These are phyloP conservation scores for Drosophila triauraria DNA, from an alignment of 1,140 invertebrate genomes.

Conservation along the genomic window DNA sequence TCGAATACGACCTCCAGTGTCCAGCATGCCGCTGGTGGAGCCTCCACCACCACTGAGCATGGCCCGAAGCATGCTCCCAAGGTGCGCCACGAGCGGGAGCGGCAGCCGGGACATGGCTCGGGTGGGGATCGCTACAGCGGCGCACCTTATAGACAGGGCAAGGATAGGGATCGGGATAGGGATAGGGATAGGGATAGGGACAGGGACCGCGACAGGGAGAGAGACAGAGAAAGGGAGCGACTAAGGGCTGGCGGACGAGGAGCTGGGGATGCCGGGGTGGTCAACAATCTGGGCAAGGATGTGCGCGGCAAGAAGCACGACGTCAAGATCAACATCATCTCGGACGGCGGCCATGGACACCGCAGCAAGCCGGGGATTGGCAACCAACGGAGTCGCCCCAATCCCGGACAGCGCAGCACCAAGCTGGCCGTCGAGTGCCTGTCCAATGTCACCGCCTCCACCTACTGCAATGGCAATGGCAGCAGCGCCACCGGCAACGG, in stretches of 20 bases:
- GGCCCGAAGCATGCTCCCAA: slow-evolving; percentile 1
- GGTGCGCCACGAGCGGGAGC: slow-evolving; percentile 46
- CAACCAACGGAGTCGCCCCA: slow-evolving; percentile 27
- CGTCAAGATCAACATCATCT: slow-evolving; percentile 81
- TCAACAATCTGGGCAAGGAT: slow-evolving; percentile 72
- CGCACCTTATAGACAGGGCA: slow-evolving; percentile 53
- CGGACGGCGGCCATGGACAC: slow-evolving; percentile 53
- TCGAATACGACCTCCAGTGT: slow-evolving; percentile 53
- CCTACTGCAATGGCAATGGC: slow-evolving; percentile 71
- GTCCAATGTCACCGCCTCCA: slow-evolving; percentile 80
- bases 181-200: slow-evolving; percentile 10
- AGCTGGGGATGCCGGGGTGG: slow-evolving; percentile 63
- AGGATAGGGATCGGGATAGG: slow-evolving; percentile 32
- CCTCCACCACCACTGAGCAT: not conserved
- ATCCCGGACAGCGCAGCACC: slow-evolving; percentile 17
- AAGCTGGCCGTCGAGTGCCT: slow-evolving; percentile 51
- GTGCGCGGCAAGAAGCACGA: slow-evolving; percentile 79
- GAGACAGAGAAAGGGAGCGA: slow-evolving; percentile 30
- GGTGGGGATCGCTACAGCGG: slow-evolving; percentile 60
- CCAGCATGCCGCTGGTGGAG: slow-evolving; percentile 10
- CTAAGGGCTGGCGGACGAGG: slow-evolving; percentile 46
- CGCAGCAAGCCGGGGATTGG: slow-evolving; percentile 33
- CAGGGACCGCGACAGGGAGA: slow-evolving; percentile 8
- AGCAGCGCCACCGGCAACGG: slow-evolving; percentile 13
- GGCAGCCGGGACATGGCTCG: slow-evolving; percentile 29